These are phyloP conservation scores for Neoascia interrupta DNA, from an alignment of 2,888 invertebrate genomes.

Conservation along the genomic window DNA sequence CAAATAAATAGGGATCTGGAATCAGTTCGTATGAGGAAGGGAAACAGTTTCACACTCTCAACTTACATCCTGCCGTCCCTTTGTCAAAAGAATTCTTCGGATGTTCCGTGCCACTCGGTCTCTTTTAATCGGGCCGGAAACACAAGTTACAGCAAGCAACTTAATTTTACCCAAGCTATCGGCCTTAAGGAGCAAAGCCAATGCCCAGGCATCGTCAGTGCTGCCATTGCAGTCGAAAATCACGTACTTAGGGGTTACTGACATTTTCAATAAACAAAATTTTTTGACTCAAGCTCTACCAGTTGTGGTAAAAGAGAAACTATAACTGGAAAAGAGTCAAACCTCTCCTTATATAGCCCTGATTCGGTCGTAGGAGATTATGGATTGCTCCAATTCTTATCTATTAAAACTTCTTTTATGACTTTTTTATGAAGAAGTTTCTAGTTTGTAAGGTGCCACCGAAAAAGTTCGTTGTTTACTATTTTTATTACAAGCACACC, in stretches of 20 bases:
- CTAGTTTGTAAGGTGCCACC: too few species aligned
- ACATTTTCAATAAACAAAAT: too few species aligned
- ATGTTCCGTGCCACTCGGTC: slow-evolving; percentile 86
- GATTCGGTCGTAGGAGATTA: too few species aligned
- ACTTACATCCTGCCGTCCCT: slow-evolving; percentile 83
- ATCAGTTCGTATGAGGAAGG: not conserved
- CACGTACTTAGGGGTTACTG: slow-evolving; percentile 73
- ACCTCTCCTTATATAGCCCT: too few species aligned
- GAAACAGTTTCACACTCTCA: not conserved
- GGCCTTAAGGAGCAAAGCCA: slow-evolving; percentile 81
- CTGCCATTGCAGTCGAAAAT: slow-evolving; percentile 83
- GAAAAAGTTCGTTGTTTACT: too few species aligned
- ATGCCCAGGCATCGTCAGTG: slow-evolving; percentile 82
- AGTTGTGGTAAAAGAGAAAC: too few species aligned
- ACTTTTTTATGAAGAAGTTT: too few species aligned
- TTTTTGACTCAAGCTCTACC: too few species aligned
- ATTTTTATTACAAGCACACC: too few species aligned
- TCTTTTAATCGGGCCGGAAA: slow-evolving; percentile 85
- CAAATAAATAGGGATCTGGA: slow-evolving; percentile 13
- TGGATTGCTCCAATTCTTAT: too few species aligned
- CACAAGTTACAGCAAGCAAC: slow-evolving; percentile 85
- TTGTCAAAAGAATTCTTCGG: slow-evolving; percentile 83
- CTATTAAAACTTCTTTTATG: too few species aligned
- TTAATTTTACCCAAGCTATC: slow-evolving; percentile 72
- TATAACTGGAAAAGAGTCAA: too few species aligned